Base-by-base conservation (phyloP, 1,140 invertebrate genomes). In the Drosophila rhopaloa region DNA sequence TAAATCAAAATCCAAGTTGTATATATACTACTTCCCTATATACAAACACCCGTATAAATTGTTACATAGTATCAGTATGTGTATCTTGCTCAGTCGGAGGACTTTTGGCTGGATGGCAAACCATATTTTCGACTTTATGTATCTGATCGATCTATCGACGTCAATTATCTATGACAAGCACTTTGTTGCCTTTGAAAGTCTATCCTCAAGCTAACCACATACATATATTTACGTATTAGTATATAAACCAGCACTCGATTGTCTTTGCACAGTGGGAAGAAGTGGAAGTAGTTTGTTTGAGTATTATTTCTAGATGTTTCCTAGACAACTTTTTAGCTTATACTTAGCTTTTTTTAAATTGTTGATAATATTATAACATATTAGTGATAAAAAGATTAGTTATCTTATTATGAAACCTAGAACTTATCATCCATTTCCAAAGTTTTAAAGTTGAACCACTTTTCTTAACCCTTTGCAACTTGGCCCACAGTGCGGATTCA, bases 101-200 rank as follows among this genome's bases (percentile, higher is more conserved):
- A 55, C 70, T 54, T 56, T 53, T 75, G 70, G 51, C 70, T 70
- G 51, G 74, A 43, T 40, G 72, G 71, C 55, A 1, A 11, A 24
- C 38, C 6, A 48, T 47, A 58, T 19, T 59, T 53, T 54, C 54
- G 38, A 66, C 44, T 37, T 51, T 24, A 53, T 68, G 75, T 76
- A 71, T 71, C 68, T 58, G 67, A 71, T 55, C 53, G 27, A 54
- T 57, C 51, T 24, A 70, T 70, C 73, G 37, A 77, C 44, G 80
- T 82, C 81, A 82, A 82, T 82, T 82, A 82, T 40, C 73, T 51
- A 57, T 50, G 80, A 78, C 79, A 50, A 55, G 67, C 79, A 81
- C 57, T 78, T 78, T 78, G 61, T 78, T 78, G 79, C 79, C 66
- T 72, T 81, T 50, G 32, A 65, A 60, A 24, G 24, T 54, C 16